Percentiles rank a stretch among this genome's conserved stretches.
These are phyloP conservation scores for Tachina grossa DNA, from an alignment of 2,888 invertebrate species.

Conservation along the genomic window DNA sequence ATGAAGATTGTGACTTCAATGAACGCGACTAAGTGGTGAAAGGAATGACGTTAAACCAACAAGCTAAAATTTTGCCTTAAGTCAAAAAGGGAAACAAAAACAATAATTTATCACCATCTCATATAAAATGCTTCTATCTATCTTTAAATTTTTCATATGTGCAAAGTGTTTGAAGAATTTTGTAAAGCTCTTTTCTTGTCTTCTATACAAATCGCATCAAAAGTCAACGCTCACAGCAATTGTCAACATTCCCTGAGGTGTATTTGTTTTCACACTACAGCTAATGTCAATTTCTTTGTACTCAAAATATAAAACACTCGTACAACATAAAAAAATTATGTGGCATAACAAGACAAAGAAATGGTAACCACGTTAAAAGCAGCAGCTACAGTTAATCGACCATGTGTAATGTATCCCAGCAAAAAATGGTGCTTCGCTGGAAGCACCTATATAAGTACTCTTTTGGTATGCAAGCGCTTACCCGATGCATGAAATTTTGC, in stretches of 20 bases:
- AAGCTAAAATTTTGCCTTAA: too few species aligned
- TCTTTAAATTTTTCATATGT: neutral
- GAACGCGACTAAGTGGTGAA: too few species aligned
- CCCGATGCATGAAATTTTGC: too few species aligned
- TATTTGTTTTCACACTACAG: slow-evolving; percentile 32
- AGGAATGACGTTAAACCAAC: too few species aligned
- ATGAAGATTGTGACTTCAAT: too few species aligned
- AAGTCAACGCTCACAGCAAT: slow-evolving; percentile 28
- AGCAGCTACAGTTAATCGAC: neutral
- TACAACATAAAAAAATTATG: neutral
- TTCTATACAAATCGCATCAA: neutral
- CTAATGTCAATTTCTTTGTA: slow-evolving; percentile 10
- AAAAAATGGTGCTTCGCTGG: too few species aligned
- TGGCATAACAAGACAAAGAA: neutral
- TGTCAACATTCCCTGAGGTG: slow-evolving; percentile 47
- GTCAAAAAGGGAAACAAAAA: too few species aligned
- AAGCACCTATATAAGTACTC: too few species aligned
- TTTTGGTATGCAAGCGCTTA: too few species aligned
- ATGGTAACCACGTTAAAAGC: neutral
- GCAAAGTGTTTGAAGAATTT: neutral
- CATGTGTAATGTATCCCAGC: too few species aligned
- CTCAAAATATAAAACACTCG: neutral
- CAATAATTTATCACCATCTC: too few species aligned
- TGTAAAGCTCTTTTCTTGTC: neutral
- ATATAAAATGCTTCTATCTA: too few species aligned